A percentile compares a stretch with the other conserved stretches of the same genome.
Evolutionary conservation across 2,888 invertebrate species (phyloP).

Genomic region (Xestia c-nigrum): DNA sequence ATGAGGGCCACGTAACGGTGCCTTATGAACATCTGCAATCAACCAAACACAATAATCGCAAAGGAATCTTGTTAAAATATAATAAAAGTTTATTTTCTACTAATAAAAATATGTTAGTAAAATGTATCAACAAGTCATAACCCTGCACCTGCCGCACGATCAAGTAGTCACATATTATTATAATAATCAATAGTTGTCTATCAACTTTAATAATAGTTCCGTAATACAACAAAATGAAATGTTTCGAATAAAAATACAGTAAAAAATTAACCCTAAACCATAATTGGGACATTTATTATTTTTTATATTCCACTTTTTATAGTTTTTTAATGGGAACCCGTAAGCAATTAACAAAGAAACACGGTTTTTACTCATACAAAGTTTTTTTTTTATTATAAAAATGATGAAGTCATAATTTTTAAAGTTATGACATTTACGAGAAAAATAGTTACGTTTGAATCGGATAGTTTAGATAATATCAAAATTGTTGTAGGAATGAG

Average conservation of each 20-base stretch:
- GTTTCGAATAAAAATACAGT: conserved; percentile 12
- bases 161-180: conserved; percentile 38
- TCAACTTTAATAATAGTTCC: conserved; percentile 32
- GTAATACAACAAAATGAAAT: conserved; percentile 31
- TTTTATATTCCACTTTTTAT: conserved; percentile 66
- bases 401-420: conserved; percentile 59
- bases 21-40: conserved; percentile 8
- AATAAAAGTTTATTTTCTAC: not conserved
- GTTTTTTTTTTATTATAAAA: conserved; percentile 21
- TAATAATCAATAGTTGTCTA: conserved; percentile 47
- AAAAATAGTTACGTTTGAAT: conserved; percentile 52
- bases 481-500: conserved; percentile 23
- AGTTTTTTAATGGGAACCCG: conserved; percentile 66
- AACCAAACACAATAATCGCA: not conserved
- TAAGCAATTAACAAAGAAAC: conserved; percentile 61
- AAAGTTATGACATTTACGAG: conserved; percentile 59
- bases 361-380: conserved; percentile 45
- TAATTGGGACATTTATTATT: conserved; percentile 64
- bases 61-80: not conserved
- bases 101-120: conserved; percentile 21
- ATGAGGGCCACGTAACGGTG: not conserved
- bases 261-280: conserved; percentile 19
- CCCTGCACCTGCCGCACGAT: conserved; percentile 55
- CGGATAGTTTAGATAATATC: conserved; percentile 54
- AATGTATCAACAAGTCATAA: conserved; percentile 40